Percentiles rank a stretch among this genome's conserved stretches.
These are phyloP conservation scores for Sebastes aleutianus DNA, from an alignment of 2,797 vertebrate genomes.

Conservation along the genomic window DNA sequence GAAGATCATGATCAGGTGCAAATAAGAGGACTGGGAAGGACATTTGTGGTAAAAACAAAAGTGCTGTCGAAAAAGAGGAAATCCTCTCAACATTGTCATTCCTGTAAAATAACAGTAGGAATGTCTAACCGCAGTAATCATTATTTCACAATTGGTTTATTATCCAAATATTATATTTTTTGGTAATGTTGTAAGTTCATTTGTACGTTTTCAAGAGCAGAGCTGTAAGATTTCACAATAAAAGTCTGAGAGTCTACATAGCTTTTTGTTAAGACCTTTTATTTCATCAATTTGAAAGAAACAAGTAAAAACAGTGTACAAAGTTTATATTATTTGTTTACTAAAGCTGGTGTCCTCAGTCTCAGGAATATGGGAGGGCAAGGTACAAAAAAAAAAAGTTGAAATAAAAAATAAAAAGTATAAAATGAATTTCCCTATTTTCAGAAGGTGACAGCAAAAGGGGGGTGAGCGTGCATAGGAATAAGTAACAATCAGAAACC, in stretches of 20 bases:
- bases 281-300: constrained; percentile 83
- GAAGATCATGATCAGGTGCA: background rate
- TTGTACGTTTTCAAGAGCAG: background rate
- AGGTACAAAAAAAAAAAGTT: constrained; percentile 67
- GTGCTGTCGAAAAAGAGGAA: background rate
- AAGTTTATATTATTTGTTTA: constrained; percentile 85
- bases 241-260: constrained; percentile 2
- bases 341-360: constrained; percentile 85
- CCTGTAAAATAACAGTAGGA: background rate
- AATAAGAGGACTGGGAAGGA: background rate
- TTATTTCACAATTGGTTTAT: background rate
- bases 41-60: background rate
- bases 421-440: constrained; percentile 80
- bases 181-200: background rate
- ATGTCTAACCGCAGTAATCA: background rate
- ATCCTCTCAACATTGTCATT: background rate
- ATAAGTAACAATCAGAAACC: constrained; percentile 76
- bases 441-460: constrained; percentile 73
- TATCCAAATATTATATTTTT: background rate
- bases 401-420: constrained; percentile 73
- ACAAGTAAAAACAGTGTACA: constrained; percentile 85
- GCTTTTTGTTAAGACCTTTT: constrained; percentile 80
- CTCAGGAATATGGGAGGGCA: constrained; percentile 72
- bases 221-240: constrained; percentile 1
- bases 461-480: constrained; percentile 74